phyloP scores from a whole-genome alignment of 2,797 vertebrate genomes.

The Girardinus metallicus region DNA sequence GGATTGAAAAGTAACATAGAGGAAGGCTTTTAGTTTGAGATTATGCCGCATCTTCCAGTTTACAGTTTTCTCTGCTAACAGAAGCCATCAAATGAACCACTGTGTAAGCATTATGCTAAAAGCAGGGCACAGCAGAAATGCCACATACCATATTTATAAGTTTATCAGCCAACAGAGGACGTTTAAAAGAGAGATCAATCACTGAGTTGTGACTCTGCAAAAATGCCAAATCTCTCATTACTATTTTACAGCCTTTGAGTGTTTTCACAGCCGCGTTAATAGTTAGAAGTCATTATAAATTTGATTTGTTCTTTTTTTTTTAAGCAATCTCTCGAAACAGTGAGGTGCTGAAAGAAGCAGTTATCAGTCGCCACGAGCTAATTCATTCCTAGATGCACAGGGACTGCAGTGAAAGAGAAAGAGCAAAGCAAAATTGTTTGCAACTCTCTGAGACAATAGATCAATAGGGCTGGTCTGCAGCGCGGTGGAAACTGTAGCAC shows the following conservation, averaged over 20 bases:
- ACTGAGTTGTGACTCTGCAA: neutral
- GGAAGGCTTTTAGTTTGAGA: too few species aligned
- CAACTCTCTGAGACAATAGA: slow-evolving; percentile 50
- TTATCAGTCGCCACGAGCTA: slow-evolving; percentile 57
- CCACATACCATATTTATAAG: neutral
- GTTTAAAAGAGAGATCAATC: slow-evolving; percentile 1
- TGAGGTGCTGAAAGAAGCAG: slow-evolving; percentile 8
- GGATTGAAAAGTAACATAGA: neutral
- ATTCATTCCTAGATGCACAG: slow-evolving; percentile 25
- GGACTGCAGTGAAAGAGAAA: slow-evolving; percentile 32
- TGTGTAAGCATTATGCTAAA: slow-evolving; percentile 40
- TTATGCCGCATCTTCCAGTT: slow-evolving; percentile 2
- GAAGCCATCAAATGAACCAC: slow-evolving; percentile 13
- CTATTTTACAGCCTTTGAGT: neutral
- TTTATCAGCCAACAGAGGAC: slow-evolving; percentile 7
- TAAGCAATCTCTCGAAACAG: neutral
- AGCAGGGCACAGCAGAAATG: slow-evolving; percentile 11
- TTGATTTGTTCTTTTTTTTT: neutral
- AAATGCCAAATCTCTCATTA: neutral
- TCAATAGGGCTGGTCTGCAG: slow-evolving; percentile 53
- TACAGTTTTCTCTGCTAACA: slow-evolving; percentile 33
- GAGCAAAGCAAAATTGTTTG: slow-evolving; percentile 55
- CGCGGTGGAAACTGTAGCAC: slow-evolving; percentile 22
- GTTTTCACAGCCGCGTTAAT: neutral
- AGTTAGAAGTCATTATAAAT: slow-evolving; percentile 7